phyloP scores from a whole-genome alignment of 2,797 vertebrate species.

The Peromyscus attwateri region DNA sequence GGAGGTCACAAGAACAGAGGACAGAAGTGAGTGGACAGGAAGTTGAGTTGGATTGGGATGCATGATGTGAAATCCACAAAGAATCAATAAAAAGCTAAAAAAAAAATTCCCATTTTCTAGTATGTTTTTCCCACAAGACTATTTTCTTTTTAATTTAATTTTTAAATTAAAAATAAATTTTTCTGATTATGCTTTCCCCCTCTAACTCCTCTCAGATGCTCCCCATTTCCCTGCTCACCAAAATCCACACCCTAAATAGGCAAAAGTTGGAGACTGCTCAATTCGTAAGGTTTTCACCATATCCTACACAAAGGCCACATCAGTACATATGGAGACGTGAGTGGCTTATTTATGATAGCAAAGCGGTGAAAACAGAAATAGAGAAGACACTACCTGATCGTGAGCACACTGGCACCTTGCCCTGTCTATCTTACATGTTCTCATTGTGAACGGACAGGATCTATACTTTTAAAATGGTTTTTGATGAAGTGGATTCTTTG shows the following conservation, averaged over 20 bases:
- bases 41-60: no score
- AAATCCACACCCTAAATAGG: background rate
- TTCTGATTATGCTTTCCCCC: background rate
- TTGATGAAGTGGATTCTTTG: background rate
- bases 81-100: no score
- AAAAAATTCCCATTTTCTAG: conserved; percentile 10
- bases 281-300: background rate
- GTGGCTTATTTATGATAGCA: background rate
- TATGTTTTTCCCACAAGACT: background rate
- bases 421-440: background rate
- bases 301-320: background rate
- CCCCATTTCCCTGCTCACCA: background rate
- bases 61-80: no score
- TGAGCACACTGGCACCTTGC: background rate
- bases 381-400: background rate
- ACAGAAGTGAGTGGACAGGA: no score
- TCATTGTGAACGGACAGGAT: background rate
- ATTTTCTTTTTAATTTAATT: background rate
- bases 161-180: background rate
- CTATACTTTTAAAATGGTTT: background rate
- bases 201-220: no score
- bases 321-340: background rate
- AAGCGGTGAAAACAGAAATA: background rate
- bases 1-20: no score
- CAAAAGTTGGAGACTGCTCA: background rate